A percentile compares a stretch with the other conserved stretches of the same genome.
These are phyloP conservation scores for Triplophysa dalaica DNA, from an alignment of 2,113 vertebrate species.

Conservation along the genomic window DNA sequence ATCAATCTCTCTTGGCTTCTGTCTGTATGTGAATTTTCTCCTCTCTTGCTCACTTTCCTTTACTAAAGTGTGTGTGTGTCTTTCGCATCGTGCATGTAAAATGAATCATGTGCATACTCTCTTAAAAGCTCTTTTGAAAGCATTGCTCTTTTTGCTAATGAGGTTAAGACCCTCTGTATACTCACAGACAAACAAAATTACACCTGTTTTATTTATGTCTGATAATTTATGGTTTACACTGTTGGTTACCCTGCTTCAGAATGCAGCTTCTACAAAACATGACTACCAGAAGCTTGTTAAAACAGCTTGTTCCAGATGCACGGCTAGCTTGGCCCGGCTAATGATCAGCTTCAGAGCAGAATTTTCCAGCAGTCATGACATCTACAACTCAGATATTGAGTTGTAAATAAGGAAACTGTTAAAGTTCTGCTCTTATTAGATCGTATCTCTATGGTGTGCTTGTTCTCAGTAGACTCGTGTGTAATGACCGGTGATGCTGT, in stretches of 20 bases:
- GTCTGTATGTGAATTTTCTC: constrained; percentile 20
- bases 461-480: not conserved
- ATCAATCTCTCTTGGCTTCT: constrained; percentile 39
- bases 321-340: too few relatives aligned
- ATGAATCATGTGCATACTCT: not conserved
- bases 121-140: not conserved
- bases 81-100: not conserved
- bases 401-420: not conserved
- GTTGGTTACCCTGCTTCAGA: too few relatives aligned
- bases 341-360: too few relatives aligned
- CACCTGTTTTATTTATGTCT: not conserved
- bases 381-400: not conserved
- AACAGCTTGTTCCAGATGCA: too few relatives aligned
- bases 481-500: not conserved
- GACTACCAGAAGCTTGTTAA: too few relatives aligned
- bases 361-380: not conserved
- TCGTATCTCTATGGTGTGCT: not conserved
- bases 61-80: not conserved
- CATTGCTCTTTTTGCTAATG: not conserved
- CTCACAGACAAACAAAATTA: not conserved
- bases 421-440: not conserved
- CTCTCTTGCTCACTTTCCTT: not conserved
- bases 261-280: too few relatives aligned
- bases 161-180: not conserved
- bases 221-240: not conserved